phyloP scores from a whole-genome alignment of 2,888 invertebrate genomes.

The Folsomia manolachei region DNA sequence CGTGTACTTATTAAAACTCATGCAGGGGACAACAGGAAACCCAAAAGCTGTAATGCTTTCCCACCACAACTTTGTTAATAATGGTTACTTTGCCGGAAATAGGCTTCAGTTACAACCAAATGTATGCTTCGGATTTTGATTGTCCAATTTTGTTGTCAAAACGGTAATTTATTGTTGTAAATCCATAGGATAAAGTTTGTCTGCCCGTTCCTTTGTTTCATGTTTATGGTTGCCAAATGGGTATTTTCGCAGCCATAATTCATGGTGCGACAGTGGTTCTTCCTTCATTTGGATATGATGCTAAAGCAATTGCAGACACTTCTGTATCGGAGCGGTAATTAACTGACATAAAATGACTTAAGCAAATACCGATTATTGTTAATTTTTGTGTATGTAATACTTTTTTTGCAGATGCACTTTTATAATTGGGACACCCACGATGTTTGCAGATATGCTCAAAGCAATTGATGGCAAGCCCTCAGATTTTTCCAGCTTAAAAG shows the following conservation, averaged over 20 bases:
- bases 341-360: too few relatives aligned
- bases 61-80: constrained; percentile 74
- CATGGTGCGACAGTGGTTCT: constrained; percentile 64
- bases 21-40: constrained; percentile 70
- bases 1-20: not conserved
- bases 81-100: constrained; percentile 64
- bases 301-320: constrained; percentile 59
- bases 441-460: constrained; percentile 73
- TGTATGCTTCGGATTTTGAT: constrained; percentile 51
- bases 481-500: constrained; percentile 53
- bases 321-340: constrained; percentile 64
- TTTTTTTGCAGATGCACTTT: constrained; percentile 62
- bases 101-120: constrained; percentile 56
- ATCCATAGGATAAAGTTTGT: constrained; percentile 53
- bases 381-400: not conserved
- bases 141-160: constrained; percentile 7
- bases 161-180: constrained; percentile 8
- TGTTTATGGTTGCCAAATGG: constrained; percentile 70
- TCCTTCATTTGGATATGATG: constrained; percentile 62
- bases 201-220: constrained; percentile 76
- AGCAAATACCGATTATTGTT: too few relatives aligned
- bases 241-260: constrained; percentile 61
- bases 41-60: constrained; percentile 73
- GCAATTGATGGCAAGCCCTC: constrained; percentile 56
- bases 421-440: constrained; percentile 77